Evolutionary conservation across 2,888 invertebrate species (phyloP).

Genomic region (Zaprionus lineosus): DNA sequence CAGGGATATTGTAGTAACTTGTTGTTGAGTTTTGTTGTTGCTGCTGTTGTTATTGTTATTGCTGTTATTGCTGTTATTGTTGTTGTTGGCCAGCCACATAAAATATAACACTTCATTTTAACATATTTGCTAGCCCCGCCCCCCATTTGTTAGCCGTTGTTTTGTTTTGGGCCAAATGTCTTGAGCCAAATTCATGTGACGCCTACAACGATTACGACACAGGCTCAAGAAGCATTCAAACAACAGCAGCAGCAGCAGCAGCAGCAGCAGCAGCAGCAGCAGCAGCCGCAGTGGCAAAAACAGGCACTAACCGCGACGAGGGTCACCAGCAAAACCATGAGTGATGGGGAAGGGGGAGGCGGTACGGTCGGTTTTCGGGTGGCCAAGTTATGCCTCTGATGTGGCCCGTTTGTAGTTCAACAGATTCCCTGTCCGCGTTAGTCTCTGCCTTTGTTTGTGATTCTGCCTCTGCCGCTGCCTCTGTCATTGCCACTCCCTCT

Average conservation of each 20-base stretch:
- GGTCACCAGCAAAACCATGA: conserved; percentile 4
- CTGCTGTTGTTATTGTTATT: conserved; percentile 5
- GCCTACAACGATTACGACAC: conserved; percentile 54
- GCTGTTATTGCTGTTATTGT: not conserved
- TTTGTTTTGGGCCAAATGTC: conserved; percentile 32
- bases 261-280: conserved; percentile 6
- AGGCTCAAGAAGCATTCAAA: too few species aligned
- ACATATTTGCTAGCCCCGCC: conserved; percentile 57
- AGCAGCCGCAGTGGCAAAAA: conserved; percentile 3
- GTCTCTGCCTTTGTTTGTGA: too few species aligned
- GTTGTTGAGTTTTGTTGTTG: conserved; percentile 20
- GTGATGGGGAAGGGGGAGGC: not conserved
- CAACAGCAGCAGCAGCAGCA: conserved; percentile 19
- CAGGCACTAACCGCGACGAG: conserved; percentile 22
- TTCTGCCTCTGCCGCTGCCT: too few species aligned
- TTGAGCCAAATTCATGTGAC: conserved; percentile 56
- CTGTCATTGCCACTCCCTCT: too few species aligned
- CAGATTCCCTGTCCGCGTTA: too few species aligned
- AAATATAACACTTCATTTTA: conserved; percentile 74
- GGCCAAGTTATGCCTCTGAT: not conserved
- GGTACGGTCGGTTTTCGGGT: not conserved
- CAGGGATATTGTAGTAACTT: conserved; percentile 49
- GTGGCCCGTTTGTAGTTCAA: not conserved
- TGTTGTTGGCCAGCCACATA: conserved; percentile 56
- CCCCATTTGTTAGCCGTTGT: conserved; percentile 42